Conservation (phyloP, 2,113 vertebrate genomes). For the Catharus bicknelli region DNA sequence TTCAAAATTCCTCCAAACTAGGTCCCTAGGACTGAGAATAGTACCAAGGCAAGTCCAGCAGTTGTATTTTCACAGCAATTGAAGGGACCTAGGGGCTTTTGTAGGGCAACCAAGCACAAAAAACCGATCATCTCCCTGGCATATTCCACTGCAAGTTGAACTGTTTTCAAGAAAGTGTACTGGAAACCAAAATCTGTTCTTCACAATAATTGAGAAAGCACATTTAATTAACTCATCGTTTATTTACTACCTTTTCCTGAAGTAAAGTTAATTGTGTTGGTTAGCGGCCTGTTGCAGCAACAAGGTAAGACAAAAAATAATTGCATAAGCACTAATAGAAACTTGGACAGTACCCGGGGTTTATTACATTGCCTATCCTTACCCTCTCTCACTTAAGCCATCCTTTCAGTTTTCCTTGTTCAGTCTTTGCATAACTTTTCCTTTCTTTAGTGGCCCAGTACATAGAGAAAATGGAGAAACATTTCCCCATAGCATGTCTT, state of each 20-base stretch:
- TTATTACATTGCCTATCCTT: not conserved
- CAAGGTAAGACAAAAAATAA: not conserved
- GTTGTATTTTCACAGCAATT: not conserved
- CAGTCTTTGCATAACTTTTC: not conserved
- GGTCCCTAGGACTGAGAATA: not conserved
- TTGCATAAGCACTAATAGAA: not conserved
- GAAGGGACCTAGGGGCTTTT: not conserved
- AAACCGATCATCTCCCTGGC: not conserved
- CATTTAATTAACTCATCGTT: constrained; percentile 8
- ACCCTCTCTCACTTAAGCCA: not conserved
- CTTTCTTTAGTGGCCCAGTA: not conserved
- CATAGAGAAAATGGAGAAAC: not conserved
- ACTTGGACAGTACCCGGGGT: not conserved
- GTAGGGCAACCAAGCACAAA: not conserved
- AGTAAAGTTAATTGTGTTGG: not conserved
- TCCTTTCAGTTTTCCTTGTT: not conserved
- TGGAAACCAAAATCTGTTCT: not conserved
- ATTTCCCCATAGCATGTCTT: not conserved
- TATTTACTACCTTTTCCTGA: not conserved
- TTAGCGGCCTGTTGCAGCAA: not conserved
- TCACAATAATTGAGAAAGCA: not conserved
- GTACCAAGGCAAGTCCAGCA: not conserved
- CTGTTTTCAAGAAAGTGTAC: not conserved
- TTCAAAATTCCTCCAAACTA: not conserved
- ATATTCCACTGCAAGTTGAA: not conserved